phyloP scores from a whole-genome alignment of 2,888 invertebrate genomes.

The Pseudolycoriella hygida region DNA sequence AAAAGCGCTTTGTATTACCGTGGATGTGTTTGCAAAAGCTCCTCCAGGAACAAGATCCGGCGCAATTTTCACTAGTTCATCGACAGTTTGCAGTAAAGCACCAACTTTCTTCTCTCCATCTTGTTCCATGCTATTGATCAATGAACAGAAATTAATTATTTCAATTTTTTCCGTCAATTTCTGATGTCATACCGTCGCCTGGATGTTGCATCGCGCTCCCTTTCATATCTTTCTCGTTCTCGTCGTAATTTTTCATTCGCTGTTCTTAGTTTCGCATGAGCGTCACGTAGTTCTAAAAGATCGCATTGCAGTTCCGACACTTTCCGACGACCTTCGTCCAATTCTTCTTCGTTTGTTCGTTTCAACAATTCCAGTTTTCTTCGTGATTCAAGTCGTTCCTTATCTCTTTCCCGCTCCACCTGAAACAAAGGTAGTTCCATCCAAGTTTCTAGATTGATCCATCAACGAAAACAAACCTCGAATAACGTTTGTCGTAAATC shows the following conservation, averaged over 20 bases:
- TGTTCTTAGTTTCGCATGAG: slow-evolving; percentile 77
- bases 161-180: too few species aligned
- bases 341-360: slow-evolving; percentile 71
- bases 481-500: slow-evolving; percentile 76
- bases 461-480: slow-evolving; percentile 33
- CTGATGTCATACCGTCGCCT: slow-evolving; percentile 25
- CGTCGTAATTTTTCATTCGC: slow-evolving; percentile 78
- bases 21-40: slow-evolving; percentile 38
- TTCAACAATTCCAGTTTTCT: slow-evolving; percentile 71
- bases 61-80: slow-evolving; percentile 58
- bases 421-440: slow-evolving; percentile 20
- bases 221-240: slow-evolving; percentile 72
- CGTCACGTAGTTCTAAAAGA: slow-evolving; percentile 71
- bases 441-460: too few species aligned
- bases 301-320: slow-evolving; percentile 71
- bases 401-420: slow-evolving; percentile 78
- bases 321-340: slow-evolving; percentile 75
- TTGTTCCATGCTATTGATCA: slow-evolving; percentile 26
- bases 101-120: slow-evolving; percentile 59
- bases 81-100: slow-evolving; percentile 57
- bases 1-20: background rate
- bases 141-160: background rate
- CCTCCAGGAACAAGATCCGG: slow-evolving; percentile 41
- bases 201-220: slow-evolving; percentile 45
- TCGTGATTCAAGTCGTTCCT: slow-evolving; percentile 73